Conservation (phyloP, 2,113 vertebrate genomes). For the Carlito syrichta region DNA sequence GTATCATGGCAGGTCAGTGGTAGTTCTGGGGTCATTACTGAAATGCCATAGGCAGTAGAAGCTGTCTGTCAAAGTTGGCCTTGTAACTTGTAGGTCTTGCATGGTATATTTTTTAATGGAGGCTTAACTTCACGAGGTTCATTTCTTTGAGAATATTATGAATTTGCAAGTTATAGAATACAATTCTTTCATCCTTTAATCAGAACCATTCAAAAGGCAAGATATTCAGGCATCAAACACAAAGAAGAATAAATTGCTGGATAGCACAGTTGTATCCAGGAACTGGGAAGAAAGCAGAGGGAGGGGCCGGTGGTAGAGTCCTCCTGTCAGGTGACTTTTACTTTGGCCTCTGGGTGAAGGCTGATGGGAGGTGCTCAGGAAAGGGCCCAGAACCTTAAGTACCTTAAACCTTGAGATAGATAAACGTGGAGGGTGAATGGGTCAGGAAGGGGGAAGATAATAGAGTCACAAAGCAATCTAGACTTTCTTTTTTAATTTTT, state of each 20-base stretch:
- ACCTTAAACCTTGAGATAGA: neutral
- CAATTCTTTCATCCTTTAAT: slow-evolving; percentile 50
- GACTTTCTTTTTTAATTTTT: neutral
- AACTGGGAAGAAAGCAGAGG: neutral
- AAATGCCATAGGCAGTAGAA: slow-evolving; percentile 48
- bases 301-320: neutral
- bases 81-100: slow-evolving; percentile 31
- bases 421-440: neutral
- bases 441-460: neutral
- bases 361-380: neutral
- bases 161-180: slow-evolving; percentile 43
- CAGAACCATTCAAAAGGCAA: slow-evolving; percentile 58
- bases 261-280: neutral
- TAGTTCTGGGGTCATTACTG: slow-evolving; percentile 35
- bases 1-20: neutral
- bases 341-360: neutral
- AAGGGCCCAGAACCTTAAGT: neutral
- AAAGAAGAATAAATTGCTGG: slow-evolving; percentile 10
- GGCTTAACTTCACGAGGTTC: slow-evolving; percentile 34
- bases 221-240: slow-evolving; percentile 21
- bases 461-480: neutral
- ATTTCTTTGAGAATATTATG: slow-evolving; percentile 21
- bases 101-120: slow-evolving; percentile 51
- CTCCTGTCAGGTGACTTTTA: neutral
- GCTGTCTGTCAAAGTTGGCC: slow-evolving; percentile 24